Evolutionary conservation across 2,888 invertebrate genomes (phyloP).

Genomic region (Dasysyrphus albostriatus): DNA sequence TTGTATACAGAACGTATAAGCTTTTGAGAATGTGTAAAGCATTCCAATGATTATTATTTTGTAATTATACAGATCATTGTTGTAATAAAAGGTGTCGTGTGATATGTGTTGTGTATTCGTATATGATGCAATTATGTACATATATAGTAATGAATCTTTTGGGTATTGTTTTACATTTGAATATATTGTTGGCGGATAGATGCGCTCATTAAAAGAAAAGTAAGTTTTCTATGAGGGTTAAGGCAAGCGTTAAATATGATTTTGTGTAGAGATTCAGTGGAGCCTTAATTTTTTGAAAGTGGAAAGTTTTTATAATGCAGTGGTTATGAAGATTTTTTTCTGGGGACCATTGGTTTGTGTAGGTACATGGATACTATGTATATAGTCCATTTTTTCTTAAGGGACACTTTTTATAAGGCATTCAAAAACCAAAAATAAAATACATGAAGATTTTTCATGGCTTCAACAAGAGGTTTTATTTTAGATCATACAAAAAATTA

Average conservation of each 20-base stretch:
- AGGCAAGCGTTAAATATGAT: conserved; percentile 35
- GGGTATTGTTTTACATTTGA: background rate
- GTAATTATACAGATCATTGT: conserved; percentile 11
- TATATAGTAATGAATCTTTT: conserved; percentile 11
- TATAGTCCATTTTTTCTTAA: too few relatives aligned
- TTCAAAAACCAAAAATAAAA: too few relatives aligned
- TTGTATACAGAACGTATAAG: background rate
- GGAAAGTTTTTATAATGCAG: background rate
- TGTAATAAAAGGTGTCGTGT: conserved; percentile 15
- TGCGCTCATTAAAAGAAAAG: background rate
- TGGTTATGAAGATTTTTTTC: too few relatives aligned
- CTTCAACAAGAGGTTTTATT: too few relatives aligned
- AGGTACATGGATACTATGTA: too few relatives aligned
- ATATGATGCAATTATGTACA: too few relatives aligned
- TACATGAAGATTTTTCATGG: too few relatives aligned
- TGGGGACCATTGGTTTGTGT: too few relatives aligned
- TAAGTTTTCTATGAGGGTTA: background rate
- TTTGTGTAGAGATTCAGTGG: background rate
- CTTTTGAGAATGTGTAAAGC: conserved; percentile 3
- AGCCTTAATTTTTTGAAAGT: background rate
- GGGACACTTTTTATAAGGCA: too few relatives aligned
- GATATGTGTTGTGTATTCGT: too few relatives aligned
- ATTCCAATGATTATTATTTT: background rate
- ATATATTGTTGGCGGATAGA: background rate
- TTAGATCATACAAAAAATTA: too few relatives aligned